Evolutionary conservation across 2,797 vertebrate genomes (phyloP), one percentile per base, ranked within the genome.

Genomic region (Cygnus olor): DNA sequence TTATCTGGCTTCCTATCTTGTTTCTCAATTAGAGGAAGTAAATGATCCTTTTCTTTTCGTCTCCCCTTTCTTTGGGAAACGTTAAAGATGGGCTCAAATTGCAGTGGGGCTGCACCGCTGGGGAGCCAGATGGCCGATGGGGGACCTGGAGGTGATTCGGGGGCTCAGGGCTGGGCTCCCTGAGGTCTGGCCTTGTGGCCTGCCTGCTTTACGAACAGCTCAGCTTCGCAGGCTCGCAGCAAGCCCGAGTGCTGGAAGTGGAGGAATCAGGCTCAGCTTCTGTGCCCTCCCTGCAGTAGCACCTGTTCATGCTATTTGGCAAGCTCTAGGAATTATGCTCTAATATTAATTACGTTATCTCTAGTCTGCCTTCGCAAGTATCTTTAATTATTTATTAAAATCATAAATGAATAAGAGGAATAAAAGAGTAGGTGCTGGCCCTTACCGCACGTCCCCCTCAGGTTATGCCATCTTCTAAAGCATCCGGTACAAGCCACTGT

Each of bases 1-100:
- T 97, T 96, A 96, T 96, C 94, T 92, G 63, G 85, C 82, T 96
- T 96, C 73, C 96, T 78, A 70, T 82, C 63, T 77, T 78, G 68
- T 90, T 90, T 96, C 79, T 87, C 70, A 90, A 72, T 90, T 94
- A 79, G 82, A 71, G 61, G 68, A 73, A 71, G 88, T 88, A 88
- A 91, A 57, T 53, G 82, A 80, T 90, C 88, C 51, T 81, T 95
- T 89, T 81, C 87, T 85, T 83, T 88, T 93, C 4, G 0, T 88
- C 85, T 91, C 80, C 14, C 7, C 42, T 92, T 91, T 81, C 82
- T 96, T 80, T 84, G 79, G 81, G 94, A 94, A 87, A 95, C 32
- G 86, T 90, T 96, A 94, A 95, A 87, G 93, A 68, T 91, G 77
- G 85, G 89, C 36, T 97, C 9, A 0, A 86, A 14, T 96, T 96